Conservation (phyloP, 2,888 invertebrate genomes). For the Melitaea athalia region DNA sequence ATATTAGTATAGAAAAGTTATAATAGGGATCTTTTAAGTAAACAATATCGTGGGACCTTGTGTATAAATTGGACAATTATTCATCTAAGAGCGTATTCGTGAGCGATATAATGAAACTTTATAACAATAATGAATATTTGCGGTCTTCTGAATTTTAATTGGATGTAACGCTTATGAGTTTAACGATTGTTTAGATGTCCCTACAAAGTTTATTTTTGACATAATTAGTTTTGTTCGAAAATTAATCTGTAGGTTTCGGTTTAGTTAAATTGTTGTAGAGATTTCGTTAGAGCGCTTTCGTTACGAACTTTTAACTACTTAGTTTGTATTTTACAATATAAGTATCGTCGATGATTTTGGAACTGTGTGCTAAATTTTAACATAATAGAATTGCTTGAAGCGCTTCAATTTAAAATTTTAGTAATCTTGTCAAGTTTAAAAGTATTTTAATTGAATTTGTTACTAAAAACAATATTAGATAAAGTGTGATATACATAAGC, state of each 20-base stretch:
- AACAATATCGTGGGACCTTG: background rate
- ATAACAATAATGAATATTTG: background rate
- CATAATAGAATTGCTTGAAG: no score
- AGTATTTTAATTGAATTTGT: no score
- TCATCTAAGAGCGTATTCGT: background rate
- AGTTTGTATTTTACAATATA: background rate
- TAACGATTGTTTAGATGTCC: background rate
- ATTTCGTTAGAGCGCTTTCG: background rate
- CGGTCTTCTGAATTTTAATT: constrained; percentile 1
- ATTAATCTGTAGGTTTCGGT: background rate
- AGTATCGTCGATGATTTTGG: no score
- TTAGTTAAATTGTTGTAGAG: constrained; percentile 1
- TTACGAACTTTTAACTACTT: background rate
- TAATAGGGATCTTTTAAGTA: no score
- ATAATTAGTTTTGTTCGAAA: constrained; percentile 5
- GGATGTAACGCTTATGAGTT: background rate
- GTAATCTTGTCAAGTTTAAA: no score
- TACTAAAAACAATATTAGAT: no score
- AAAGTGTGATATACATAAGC: no score
- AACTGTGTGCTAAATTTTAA: no score
- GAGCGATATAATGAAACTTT: background rate
- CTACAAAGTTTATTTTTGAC: background rate
- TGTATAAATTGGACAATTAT: background rate
- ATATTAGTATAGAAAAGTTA: no score
- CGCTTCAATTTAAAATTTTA: no score